Evolutionary conservation across 1,140 invertebrate species (phyloP).

Genomic region (Frieseomelitta varia): DNA sequence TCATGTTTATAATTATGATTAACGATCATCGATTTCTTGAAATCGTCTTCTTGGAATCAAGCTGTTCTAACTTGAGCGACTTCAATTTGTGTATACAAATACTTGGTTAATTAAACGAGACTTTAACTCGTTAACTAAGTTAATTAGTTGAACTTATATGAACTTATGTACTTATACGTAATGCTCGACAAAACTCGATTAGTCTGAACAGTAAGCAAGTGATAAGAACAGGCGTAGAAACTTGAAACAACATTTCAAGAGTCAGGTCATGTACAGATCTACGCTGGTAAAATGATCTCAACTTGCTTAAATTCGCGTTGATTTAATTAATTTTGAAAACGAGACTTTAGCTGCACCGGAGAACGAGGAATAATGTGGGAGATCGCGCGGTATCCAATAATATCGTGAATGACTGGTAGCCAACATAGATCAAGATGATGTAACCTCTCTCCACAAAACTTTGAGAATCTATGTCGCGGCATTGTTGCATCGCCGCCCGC

Average conservation of each 20-base stretch:
- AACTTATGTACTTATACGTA: no score
- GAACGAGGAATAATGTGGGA: not conserved
- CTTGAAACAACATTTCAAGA: not conserved
- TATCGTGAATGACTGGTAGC: not conserved
- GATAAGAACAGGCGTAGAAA: not conserved
- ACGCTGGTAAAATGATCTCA: not conserved
- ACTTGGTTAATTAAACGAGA: not conserved
- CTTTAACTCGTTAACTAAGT: not conserved
- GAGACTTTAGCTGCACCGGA: not conserved
- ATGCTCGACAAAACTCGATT: no score
- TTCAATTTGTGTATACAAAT: not conserved
- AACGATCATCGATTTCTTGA: not conserved
- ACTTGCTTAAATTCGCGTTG: not conserved
- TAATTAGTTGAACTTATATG: not conserved
- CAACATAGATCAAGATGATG: not conserved
- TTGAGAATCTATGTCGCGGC: constrained; percentile 48
- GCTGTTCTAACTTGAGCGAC: not conserved
- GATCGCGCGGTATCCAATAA: not conserved
- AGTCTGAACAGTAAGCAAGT: no score
- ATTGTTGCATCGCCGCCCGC: constrained; percentile 8
- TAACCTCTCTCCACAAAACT: constrained; percentile 43
- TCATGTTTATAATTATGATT: no score
- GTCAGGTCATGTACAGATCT: not conserved
- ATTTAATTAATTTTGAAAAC: not conserved
- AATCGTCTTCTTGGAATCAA: not conserved